These are phyloP conservation scores for Drosophila atripex DNA, from an alignment of 2,888 invertebrate species.

Conservation along the genomic window DNA sequence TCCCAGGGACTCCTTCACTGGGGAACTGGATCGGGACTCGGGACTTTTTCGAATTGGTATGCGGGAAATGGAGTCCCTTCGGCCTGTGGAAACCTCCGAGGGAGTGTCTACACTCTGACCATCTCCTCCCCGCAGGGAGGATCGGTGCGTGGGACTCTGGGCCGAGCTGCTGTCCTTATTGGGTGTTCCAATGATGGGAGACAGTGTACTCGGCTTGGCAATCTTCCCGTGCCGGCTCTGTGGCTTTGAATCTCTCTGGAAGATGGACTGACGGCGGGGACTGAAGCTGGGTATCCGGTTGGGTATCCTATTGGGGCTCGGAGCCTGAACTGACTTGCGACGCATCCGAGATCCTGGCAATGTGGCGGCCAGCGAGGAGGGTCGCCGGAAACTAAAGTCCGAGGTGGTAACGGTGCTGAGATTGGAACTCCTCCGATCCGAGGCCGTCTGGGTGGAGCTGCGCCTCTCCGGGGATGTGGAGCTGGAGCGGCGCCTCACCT, in stretches of 20 bases:
- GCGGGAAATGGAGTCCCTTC: slow-evolving; percentile 80
- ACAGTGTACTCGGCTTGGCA: slow-evolving; percentile 82
- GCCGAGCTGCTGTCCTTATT: slow-evolving; percentile 81
- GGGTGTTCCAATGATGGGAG: slow-evolving; percentile 84
- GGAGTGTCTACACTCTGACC: slow-evolving; percentile 50
- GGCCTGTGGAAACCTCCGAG: slow-evolving; percentile 58
- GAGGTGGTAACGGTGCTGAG: slow-evolving; percentile 82
- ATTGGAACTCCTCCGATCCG: slow-evolving; percentile 82
- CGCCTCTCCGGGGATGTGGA: slow-evolving; percentile 82
- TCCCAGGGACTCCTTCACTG: slow-evolving; percentile 69
- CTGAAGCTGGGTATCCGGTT: slow-evolving; percentile 35
- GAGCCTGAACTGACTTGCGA: slow-evolving; percentile 59
- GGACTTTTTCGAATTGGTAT: slow-evolving; percentile 79
- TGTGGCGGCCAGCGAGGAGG: slow-evolving; percentile 62
- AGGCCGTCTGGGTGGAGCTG: slow-evolving; percentile 82
- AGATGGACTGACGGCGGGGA: slow-evolving; percentile 47
- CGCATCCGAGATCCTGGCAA: slow-evolving; percentile 62
- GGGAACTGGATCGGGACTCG: slow-evolving; percentile 70
- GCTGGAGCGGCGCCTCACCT: slow-evolving; percentile 75
- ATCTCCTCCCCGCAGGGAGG: slow-evolving; percentile 47
- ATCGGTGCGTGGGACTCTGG: slow-evolving; percentile 70
- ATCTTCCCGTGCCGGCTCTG: slow-evolving; percentile 73
- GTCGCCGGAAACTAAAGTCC: slow-evolving; percentile 82
- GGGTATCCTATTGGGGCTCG: slow-evolving; percentile 23
- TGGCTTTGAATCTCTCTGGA: slow-evolving; percentile 28